Evolutionary conservation across 2,888 invertebrate species (phyloP), one percentile per base, ranked within the genome.

Genomic region (Sphinx pinastri): DNA sequence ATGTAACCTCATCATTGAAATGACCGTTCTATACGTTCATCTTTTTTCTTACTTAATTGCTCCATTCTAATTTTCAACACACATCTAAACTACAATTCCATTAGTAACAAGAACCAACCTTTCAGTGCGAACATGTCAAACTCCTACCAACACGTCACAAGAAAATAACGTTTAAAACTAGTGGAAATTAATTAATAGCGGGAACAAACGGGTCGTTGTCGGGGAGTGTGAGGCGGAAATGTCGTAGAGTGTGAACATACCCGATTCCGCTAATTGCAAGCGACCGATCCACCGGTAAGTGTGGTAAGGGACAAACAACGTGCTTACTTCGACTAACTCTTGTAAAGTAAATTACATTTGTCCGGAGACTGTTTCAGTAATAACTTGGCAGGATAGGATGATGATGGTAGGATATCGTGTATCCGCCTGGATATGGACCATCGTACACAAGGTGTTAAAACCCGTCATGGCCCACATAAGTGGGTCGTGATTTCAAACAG

Each of bases 191-290:
- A 63, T 63, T 63, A 49, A 63, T 49, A 49, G 49, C 63, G 14
- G 16, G 13, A 47, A 68, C 68, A 68, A 57, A 47, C 57, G 13
- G 16, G 10, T 19, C 11, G 3, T 38, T 19, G 55, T 55, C 19
- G 55, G 19, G 2, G 13, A 49, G 31, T 68, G 19, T 55, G 55
- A 19, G n/a, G 6, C 10, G 19, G 47, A 58, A 55, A 25, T 67
- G 68, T 76, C 77, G 79, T 71, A 16, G 14, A 55, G 57, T 77
- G 69, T 79, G 76, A 77, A 75, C 45, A 25, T 67, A 19, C n/a
- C 13, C 70, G 72, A 68, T 70, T 66, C 69, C 71, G 68, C 75
- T 80, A 79, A 80, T 80, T 79, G 79, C 75, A 74, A 72, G 69
- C 69, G 68, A 57, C 73, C 71, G 59, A 49, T 71, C 58, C 67